phyloP scores from a whole-genome alignment of 2,113 vertebrate genomes.

The Grus americana region DNA sequence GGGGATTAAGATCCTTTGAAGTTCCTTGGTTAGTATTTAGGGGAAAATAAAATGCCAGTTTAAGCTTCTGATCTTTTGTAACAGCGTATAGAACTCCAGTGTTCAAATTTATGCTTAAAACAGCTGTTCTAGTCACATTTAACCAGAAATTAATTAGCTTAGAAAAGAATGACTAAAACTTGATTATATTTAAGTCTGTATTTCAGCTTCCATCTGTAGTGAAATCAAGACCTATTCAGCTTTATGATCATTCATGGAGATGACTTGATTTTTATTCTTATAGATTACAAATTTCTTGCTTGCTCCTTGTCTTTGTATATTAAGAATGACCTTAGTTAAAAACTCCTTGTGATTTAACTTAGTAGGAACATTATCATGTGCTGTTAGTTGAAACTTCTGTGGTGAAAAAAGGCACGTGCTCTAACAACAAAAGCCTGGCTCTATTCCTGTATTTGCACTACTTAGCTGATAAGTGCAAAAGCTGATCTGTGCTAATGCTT shows the following conservation, averaged over 20 bases:
- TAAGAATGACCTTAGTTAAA: neutral
- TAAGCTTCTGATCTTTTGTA: neutral
- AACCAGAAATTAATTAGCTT: neutral
- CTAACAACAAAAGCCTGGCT: neutral
- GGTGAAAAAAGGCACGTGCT: neutral
- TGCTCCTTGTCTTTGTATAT: neutral
- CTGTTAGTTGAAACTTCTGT: neutral
- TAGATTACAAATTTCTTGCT: neutral
- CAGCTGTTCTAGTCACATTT: neutral
- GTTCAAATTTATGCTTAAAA: neutral
- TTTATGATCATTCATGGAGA: neutral
- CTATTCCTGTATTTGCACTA: neutral
- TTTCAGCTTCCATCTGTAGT: neutral
- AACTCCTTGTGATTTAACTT: neutral
- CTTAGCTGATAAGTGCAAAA: neutral
- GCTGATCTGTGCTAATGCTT: neutral
- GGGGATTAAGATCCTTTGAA: neutral
- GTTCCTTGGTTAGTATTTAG: neutral
- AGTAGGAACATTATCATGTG: neutral
- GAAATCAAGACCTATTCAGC: slow-evolving; percentile 7
- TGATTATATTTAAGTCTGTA: slow-evolving; percentile 9
- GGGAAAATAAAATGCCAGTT: neutral
- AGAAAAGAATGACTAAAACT: neutral
- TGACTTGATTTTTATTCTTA: neutral
- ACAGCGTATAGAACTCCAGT: neutral